These are phyloP conservation scores for Pomacea canaliculata DNA, from an alignment of 2,888 invertebrate genomes.

Conservation along the genomic window DNA sequence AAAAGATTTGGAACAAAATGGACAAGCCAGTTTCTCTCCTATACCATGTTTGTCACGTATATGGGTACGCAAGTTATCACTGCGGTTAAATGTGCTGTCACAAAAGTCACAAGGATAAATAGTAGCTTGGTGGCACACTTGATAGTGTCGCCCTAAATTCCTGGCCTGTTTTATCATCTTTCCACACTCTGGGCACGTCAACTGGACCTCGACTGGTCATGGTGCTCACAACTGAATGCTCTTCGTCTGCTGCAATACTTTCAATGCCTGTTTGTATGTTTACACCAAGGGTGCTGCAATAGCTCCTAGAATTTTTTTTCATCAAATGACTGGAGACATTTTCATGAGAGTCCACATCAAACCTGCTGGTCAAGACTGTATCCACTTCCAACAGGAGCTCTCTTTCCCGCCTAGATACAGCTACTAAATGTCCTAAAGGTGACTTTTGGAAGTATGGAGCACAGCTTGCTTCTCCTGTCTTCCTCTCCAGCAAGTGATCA, in stretches of 20 bases:
- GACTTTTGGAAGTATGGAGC: too few species aligned
- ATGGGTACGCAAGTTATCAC: conserved; percentile 19
- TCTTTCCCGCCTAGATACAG: too few species aligned
- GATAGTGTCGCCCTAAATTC: conserved; percentile 18
- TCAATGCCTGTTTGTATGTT: background rate
- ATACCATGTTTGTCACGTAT: conserved; percentile 25
- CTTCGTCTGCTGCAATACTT: background rate
- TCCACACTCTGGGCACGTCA: conserved; percentile 19
- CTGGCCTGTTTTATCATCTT: conserved; percentile 20
- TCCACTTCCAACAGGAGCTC: too few species aligned
- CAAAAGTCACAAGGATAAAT: conserved; percentile 23
- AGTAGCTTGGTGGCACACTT: conserved; percentile 19
- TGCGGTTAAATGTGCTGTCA: conserved; percentile 18
- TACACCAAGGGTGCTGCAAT: too few species aligned
- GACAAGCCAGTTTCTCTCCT: conserved; percentile 27
- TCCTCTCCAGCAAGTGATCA: too few species aligned
- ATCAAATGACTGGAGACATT: too few species aligned
- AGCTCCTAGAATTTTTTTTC: too few species aligned
- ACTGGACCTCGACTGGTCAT: background rate
- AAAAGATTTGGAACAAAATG: conserved; percentile 19
- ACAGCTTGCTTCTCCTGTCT: too few species aligned
- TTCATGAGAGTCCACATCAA: too few species aligned
- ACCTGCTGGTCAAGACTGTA: too few species aligned
- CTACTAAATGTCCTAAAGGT: too few species aligned
- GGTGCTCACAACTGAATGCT: background rate